Evolutionary conservation across 2,888 invertebrate genomes (phyloP), one percentile per base, ranked within the genome.

Genomic region (Lasius fuliginosus): DNA sequence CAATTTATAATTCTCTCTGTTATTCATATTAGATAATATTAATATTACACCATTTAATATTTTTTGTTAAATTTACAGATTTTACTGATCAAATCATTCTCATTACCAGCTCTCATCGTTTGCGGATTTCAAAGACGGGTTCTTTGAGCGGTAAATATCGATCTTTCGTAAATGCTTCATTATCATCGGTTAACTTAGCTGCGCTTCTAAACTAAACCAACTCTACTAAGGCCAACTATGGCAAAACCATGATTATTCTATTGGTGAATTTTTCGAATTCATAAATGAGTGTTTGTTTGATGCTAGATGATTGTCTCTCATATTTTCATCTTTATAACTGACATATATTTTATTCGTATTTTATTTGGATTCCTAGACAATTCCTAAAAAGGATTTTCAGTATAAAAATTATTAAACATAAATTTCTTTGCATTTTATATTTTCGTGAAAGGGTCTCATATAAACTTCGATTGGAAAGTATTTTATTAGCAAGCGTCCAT

Each of bases 121-220:
- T 91, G 53, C 93, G 92, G 74, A 92, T 91, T 4, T 94, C 92
- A 62, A 95, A 93, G 18, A 18, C 1, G 93, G 90, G 33, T 94
- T 91, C 12, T 94, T 46, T 15, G 4, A 18, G 46, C 15, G 23
- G 23, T 23, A 23, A 23, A 23, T 23, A 23, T 23, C 36, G 53
- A 53, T 58, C 4, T 9, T n/a, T n/a, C 12, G 12, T 36, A 53
- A 77, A 58, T 8, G 33, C 4, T 68, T 30, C n/a, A 79, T 68
- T 67, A 58, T 27, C 30, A 40, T 18, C 27, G n/a, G 62, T 46
- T 49, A 49, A 8, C n/a, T 75, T 33, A 15, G 15, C 12, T 18
- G 15, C 46, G 23, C 18, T 64, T 75, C n/a, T n/a, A 71, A 27
- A 73, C 33, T 60, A 23, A 23, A 30, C 62, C 74, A 9, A 62